Base-by-base conservation (phyloP, 2,113 vertebrate genomes). In the Azemiops feae region DNA sequence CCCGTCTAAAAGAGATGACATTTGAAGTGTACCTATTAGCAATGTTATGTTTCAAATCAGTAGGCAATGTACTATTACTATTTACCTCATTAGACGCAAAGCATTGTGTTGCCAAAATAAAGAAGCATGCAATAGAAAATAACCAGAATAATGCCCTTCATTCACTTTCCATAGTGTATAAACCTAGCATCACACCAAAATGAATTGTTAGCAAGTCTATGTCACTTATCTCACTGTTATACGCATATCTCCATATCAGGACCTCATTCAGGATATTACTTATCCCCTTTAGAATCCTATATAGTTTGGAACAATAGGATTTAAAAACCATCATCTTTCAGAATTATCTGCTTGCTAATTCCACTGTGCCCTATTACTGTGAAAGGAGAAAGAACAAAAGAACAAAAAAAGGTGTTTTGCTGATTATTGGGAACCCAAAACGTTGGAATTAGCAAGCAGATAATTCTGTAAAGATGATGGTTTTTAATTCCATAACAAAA, bases 1-100 rank as follows among this genome's bases (percentile, higher is more conserved):
- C 99, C 99, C 88, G 99, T 99, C 99, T 99, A 89, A 0, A 90
- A 85, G 30, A 86, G 18, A 3, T 23, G 10, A 9, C 47, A 1
- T 93, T 50, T 87, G 12, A 74, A 55, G 91, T 27, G 8, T 85
- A 34, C 16, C 0, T 14, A 27, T 93, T 50, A 1, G 69, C 3
- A 86, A 60, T 25, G 47, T 30, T 50, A n/a, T 55, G 43, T 64
- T 43, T 58, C 27, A 52, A 43, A 69, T 89, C 39, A 47, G 5
- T 27, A 89, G 25, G 27, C 58, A 43, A 86, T 64, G 22, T 87
- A 34, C 47, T 23, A 87, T 27, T 52, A 18, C 12, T 64, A 22
- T 87, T 92, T 52, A 88, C 4, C 27, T 12, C 39, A 85, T 22
- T 7, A 34, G 43, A 34, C 1, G 2, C n/a, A 39, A 22, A 34